Conservation (phyloP, 2,113 vertebrate genomes). For the Gnathonemus echidnorhynchus region DNA sequence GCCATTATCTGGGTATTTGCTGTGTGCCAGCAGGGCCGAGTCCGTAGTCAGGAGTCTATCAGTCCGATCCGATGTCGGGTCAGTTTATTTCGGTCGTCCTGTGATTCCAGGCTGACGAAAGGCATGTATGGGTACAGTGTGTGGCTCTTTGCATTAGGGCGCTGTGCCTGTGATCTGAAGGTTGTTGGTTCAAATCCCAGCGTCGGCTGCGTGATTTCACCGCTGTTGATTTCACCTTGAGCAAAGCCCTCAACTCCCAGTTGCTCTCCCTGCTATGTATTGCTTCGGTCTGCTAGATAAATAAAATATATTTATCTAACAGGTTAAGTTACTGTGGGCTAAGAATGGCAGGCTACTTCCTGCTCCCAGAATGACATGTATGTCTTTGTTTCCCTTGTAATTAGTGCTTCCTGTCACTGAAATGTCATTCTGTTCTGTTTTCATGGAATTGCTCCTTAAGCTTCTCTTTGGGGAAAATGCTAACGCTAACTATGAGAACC, state of each 20-base stretch:
- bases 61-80: neutral
- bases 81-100: neutral
- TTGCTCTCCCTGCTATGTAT: neutral
- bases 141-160: neutral
- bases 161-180: neutral
- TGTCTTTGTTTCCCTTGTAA: neutral
- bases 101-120: neutral
- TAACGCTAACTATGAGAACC: neutral
- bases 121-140: neutral
- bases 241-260: neutral
- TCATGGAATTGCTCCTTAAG: neutral
- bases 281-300: neutral
- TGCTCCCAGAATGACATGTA: neutral
- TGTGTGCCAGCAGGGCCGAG: neutral
- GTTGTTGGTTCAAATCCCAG: neutral
- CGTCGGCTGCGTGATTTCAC: neutral
- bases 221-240: neutral
- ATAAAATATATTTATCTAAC: neutral
- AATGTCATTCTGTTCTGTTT: neutral
- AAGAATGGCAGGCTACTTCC: neutral
- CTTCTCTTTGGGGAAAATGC: neutral
- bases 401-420: neutral
- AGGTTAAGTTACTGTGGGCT: neutral
- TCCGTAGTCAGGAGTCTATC: neutral
- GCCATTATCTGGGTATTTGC: neutral